These are phyloP conservation scores for Drosophila rufa DNA, from an alignment of 1,140 invertebrate species.

Conservation along the genomic window DNA sequence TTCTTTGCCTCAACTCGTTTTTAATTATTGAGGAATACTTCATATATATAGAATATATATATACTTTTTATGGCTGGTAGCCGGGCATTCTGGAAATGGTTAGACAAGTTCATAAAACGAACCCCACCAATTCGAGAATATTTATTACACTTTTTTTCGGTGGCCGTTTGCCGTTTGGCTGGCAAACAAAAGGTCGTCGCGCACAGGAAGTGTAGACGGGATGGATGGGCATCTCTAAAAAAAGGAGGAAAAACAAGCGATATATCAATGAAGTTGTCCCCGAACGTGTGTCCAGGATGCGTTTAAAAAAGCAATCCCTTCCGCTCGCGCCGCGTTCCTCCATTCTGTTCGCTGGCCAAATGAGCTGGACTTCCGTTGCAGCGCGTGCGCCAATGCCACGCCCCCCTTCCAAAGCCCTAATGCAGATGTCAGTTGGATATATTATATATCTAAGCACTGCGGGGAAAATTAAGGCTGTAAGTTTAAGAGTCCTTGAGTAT, in stretches of 20 bases:
- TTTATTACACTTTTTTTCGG: conserved; percentile 60
- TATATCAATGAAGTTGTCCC: conserved; percentile 79
- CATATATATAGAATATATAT: conserved; percentile 25
- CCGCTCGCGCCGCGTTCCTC: conserved; percentile 53
- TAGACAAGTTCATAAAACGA: conserved; percentile 46
- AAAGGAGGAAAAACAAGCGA: conserved; percentile 50
- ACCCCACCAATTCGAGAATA: conserved; percentile 42
- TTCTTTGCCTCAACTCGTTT: conserved; percentile 34
- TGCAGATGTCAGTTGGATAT: conserved; percentile 63
- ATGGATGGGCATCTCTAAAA: conserved; percentile 24
- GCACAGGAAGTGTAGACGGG: conserved; percentile 64
- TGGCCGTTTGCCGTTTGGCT: conserved; percentile 22
- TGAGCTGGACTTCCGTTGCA: conserved; percentile 78
- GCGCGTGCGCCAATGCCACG: conserved; percentile 68
- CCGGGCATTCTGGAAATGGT: conserved; percentile 32
- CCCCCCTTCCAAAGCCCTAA: conserved; percentile 49
- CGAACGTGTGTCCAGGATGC: conserved; percentile 77
- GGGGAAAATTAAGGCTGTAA: neutral
- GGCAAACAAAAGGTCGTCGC: conserved; percentile 44
- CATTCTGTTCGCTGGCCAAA: conserved; percentile 57
- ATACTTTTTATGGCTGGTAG: conserved; percentile 43
- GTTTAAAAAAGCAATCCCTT: conserved; percentile 81
- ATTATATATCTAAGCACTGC: conserved; percentile 6
- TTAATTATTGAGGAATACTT: conserved; percentile 55
- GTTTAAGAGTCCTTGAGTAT: neutral